Evolutionary conservation across 2,888 invertebrate genomes (phyloP), one percentile per base, ranked within the genome.

Genomic region (Philhelius pedissequus): DNA sequence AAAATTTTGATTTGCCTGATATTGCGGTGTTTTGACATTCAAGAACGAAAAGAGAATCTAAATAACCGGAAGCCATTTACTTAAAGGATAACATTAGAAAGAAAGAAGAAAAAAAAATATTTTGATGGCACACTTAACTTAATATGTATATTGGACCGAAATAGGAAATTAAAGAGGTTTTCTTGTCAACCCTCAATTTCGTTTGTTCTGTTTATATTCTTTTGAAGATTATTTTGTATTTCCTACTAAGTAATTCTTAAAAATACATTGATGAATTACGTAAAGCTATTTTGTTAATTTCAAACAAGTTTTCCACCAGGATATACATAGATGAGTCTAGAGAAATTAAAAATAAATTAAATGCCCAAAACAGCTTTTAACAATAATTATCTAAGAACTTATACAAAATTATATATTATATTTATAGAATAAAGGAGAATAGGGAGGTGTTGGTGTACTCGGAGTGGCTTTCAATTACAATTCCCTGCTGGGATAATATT

Each of bases 391-490:
- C 20, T 11, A 20, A 11, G 6, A 2, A 27, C 52, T 25, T 30
- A 13, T 18, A 4, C 54, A 32, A 1, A 6, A 13, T 25, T 30
- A 13, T 18, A 4, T 32, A 32, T 3, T 3, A 13, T 18, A 54
- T 9, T 30, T 32, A 27, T 18, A 1, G 32, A 11, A 9, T 8
- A 15, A 27, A 27, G 4, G 9, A 27, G 13, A 48, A 20, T 45
- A 4, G 25, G n/a, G 8, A 18, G 13, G 5, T 30, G 18, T 32
- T 6, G 1, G 8, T 1, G 1, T 25, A 6, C 18, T 18, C 20
- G 32, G 32, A n/a, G n/a, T n/a, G n/a, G n/a, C n/a, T 54, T 54
- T 54, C 32, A 54, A 32, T 32, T 56, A 56, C 56, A 56, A 35
- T 22, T 56, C 35, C 4, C n/a, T 22, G 13, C n/a, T 8, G 52